Base-by-base conservation (phyloP, 1,140 invertebrate species). In the Brachionus calyciflorus region DNA sequence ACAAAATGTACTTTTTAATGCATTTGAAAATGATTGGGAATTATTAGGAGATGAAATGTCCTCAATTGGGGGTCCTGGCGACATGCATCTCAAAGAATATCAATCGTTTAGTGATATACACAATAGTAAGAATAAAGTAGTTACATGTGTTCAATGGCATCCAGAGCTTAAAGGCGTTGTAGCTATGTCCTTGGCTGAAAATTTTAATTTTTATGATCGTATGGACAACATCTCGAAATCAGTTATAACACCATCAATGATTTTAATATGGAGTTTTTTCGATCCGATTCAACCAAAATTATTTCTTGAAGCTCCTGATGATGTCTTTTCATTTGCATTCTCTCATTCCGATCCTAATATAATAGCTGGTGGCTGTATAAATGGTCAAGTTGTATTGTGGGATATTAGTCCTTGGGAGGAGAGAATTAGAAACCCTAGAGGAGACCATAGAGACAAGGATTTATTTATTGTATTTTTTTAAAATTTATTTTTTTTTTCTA, bases 381-480 rank as follows among this genome's bases (percentile, higher is more conserved):
- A 85, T 81, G 87, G 87, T 9, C 85, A 87, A 79, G 80, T 88
- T 14, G 82, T 86, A 37, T 69, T 87, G 30, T 88, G 87, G 87
- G 86, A 88, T 79, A 82, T 87, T 4, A 80, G 81, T 9, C 78
- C 81, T 24, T 81, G 85, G 77, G 80, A 80, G 63, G 83, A 86
- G 33, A 73, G 82, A 69, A 81, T 86, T 0, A 83, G 83, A 78
- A 79, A 81, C 33, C 81, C 80, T 12, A 76, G 82, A 40, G 81
- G 49, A 14, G 49, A 73, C 24, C 65, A 70, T 55, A 12, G 55
- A 24, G 48, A 63, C 48, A 68, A 49, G 33, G 48, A 51, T 51
- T n/a, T 77, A n/a, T 78, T 69, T 28, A 53, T 69, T 63, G 57
- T 78, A 60, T 63, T 70, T 51, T 77, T 80, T 28, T 77, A 82